Conservation (phyloP, 2,797 vertebrate genomes). For the Rhodeus uyekii region DNA sequence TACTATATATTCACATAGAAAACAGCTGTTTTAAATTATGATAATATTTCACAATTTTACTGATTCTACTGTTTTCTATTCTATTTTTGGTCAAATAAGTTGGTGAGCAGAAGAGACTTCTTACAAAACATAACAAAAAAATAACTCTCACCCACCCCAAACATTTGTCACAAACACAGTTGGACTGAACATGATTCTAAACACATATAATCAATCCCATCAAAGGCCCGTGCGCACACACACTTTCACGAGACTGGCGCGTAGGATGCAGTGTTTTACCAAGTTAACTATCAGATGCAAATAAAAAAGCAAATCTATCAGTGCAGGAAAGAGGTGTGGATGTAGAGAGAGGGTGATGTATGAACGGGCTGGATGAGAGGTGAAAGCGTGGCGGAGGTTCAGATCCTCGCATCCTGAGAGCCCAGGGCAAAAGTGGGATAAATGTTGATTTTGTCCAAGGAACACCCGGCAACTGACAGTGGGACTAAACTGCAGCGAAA, state of each 20-base stretch:
- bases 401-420: slow-evolving; percentile 83
- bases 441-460: slow-evolving; percentile 98
- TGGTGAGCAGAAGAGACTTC: neutral
- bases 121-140: neutral
- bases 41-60: too few relatives aligned
- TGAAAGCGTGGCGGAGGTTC: slow-evolving; percentile 90
- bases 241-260: slow-evolving; percentile 52
- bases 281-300: slow-evolving; percentile 94
- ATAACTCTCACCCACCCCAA: neutral
- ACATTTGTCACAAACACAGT: neutral
- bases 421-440: slow-evolving; percentile 98
- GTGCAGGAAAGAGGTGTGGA: slow-evolving; percentile 79
- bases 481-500: slow-evolving; percentile 97
- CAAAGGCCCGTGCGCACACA: neutral
- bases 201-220: neutral
- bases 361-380: slow-evolving; percentile 90
- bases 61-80: neutral
- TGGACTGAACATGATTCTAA: neutral
- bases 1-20: too few relatives aligned
- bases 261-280: slow-evolving; percentile 71
- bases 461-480: slow-evolving; percentile 96
- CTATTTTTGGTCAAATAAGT: neutral
- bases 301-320: slow-evolving; percentile 98
- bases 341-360: slow-evolving; percentile 85
- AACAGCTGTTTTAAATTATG: too few relatives aligned